Evolutionary conservation across 2,113 vertebrate species (phyloP).

Genomic region (Martes martes): DNA sequence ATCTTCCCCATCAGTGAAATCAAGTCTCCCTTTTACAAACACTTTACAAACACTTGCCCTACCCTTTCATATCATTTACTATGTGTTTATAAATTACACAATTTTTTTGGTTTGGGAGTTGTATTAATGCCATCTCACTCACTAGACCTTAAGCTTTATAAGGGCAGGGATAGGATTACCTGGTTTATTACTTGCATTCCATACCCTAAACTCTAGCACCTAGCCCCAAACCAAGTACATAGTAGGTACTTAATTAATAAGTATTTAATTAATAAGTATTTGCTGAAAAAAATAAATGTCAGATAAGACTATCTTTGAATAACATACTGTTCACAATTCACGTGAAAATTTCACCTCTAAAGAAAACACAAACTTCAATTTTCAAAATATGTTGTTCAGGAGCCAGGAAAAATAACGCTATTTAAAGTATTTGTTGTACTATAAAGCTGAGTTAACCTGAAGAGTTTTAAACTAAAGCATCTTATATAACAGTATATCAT

Average conservation of each 20-base stretch:
- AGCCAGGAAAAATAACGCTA: neutral
- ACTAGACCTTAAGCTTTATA: neutral
- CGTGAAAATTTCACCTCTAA: constrained; percentile 21
- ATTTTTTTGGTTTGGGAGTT: neutral
- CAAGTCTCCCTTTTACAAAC: neutral
- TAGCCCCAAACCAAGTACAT: neutral
- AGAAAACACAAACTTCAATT: constrained; percentile 18
- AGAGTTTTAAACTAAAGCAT: neutral
- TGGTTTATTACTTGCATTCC: neutral
- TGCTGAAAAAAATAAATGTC: neutral
- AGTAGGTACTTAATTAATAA: neutral
- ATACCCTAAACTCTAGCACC: neutral
- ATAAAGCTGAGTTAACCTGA: constrained; percentile 4
- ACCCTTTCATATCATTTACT: neutral
- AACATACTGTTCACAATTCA: neutral
- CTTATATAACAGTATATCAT: neutral
- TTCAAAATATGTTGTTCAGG: neutral
- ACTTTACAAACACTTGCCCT: neutral
- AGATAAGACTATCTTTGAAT: neutral
- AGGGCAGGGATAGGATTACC: neutral
- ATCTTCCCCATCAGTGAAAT: neutral
- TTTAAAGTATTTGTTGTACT: neutral
- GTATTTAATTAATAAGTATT: neutral
- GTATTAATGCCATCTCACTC: constrained; percentile 9
- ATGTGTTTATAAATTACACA: neutral